Percentiles rank a stretch among this genome's conserved stretches.
These are phyloP conservation scores for Cheilosia urbana DNA, from an alignment of 2,888 invertebrate genomes.

Conservation along the genomic window DNA sequence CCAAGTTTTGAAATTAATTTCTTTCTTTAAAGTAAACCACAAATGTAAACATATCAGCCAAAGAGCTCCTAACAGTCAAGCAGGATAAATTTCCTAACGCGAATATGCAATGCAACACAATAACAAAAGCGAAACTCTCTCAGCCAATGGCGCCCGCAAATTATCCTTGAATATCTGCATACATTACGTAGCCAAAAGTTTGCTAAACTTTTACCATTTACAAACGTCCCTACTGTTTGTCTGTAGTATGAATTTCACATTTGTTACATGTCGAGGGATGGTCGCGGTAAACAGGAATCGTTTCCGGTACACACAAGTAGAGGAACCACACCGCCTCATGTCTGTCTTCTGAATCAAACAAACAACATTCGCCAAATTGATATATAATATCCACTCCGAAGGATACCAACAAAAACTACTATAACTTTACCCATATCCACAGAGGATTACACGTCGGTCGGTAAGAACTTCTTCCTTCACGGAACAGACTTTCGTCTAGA, in stretches of 20 bases:
- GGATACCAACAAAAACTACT: neutral
- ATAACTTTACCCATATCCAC: slow-evolving; percentile 7
- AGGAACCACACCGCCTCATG: neutral
- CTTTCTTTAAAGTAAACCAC: neutral
- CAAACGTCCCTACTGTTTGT: neutral
- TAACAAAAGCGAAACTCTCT: slow-evolving; percentile 15
- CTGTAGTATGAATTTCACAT: neutral
- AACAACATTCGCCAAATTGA: slow-evolving; percentile 34
- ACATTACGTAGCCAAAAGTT: neutral
- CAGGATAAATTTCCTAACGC: slow-evolving; percentile 35
- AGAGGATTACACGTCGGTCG: slow-evolving; percentile 4
- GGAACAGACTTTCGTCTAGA: slow-evolving; percentile 2
- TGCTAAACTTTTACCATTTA: slow-evolving; percentile 9
- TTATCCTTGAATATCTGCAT: slow-evolving; percentile 13
- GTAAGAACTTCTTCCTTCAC: slow-evolving; percentile 1
- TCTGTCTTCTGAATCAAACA: slow-evolving; percentile 34
- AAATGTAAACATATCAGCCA: slow-evolving; percentile 22
- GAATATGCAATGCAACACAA: slow-evolving; percentile 5
- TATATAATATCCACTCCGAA: slow-evolving; percentile 6
- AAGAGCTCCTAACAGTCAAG: neutral
- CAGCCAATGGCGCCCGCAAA: slow-evolving; percentile 14
- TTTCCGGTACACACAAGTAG: neutral
- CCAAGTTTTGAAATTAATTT: neutral
- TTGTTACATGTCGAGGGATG: neutral
- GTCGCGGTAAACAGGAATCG: neutral